Conservation (phyloP, 1,140 invertebrate species). For the Cryptotermes secundus region DNA sequence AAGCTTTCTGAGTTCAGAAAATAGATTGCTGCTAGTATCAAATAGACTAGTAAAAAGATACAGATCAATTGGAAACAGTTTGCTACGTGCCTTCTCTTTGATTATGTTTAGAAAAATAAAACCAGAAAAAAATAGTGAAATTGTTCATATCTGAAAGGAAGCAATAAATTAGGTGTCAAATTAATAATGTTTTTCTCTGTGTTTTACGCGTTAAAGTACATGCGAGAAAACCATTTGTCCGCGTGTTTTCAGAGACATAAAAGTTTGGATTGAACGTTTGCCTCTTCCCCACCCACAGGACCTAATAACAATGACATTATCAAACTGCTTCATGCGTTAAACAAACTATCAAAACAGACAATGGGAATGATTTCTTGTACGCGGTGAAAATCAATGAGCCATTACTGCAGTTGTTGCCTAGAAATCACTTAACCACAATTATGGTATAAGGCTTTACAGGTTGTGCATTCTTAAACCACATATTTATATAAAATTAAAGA, state of each 20-base stretch:
- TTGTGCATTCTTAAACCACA: no score
- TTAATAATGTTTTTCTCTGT: constrained; percentile 19
- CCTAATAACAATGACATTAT: background rate
- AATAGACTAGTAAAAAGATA: constrained; percentile 14
- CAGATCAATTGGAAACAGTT: constrained; percentile 19
- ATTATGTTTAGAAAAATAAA: constrained; percentile 19
- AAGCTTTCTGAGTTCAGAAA: constrained; percentile 12
- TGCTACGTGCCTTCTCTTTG: constrained; percentile 1
- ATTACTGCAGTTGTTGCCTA: background rate
- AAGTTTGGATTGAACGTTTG: constrained; percentile 11
- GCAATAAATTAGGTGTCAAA: constrained; percentile 14
- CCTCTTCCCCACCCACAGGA: background rate
- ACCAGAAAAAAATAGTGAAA: background rate
- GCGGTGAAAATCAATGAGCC: background rate
- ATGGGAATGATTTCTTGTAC: constrained; percentile 8
- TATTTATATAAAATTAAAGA: no score
- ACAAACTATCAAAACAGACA: constrained; percentile 13
- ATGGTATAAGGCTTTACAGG: no score
- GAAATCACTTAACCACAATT: no score
- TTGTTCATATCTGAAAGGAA: constrained; percentile 16
- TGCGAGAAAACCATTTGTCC: constrained; percentile 10
- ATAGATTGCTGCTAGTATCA: constrained; percentile 7
- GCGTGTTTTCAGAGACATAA: background rate
- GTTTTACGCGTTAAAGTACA: constrained; percentile 13
- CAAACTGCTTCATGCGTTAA: constrained; percentile 7